Base-by-base conservation (phyloP, 2,113 vertebrate species). In the Myocastor coypus region DNA sequence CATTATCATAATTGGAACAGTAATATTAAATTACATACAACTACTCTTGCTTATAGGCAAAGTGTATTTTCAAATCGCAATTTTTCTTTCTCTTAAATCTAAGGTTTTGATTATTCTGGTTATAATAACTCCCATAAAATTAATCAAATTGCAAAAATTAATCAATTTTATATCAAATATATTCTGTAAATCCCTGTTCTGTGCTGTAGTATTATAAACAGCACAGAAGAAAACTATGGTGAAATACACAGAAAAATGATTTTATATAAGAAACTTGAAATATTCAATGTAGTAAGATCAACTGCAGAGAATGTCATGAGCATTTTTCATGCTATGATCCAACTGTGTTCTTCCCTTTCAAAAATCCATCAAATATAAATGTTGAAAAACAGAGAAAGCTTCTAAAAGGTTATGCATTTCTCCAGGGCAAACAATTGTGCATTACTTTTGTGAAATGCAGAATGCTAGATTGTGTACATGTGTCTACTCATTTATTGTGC, bases 381-480 rank as follows among this genome's bases (percentile, higher is more conserved):
- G 3, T 26, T 93, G 85, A 59, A 68, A 96, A 87, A 40, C 17
- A 87, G 20, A 12, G 12, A 80, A 92, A 83, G 7, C 12, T 78
- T 80, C 17, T 83, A 55, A 94, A 95, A 94, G 12, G 6, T 89
- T 82, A 90, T 3, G n/a, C 78, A 20, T 50, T 75, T 22, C 73
- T 96, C 7, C 30, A 69, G 63, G 28, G 63, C 11, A 87, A 83
- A 73, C 2, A 30, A 83, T 19, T 64, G 5, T 13, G 0, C 14
- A 77, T 89, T 77, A 14, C 37, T 2, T 2, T 64, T 77, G 5
- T 32, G 30, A 91, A 52, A 86, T 91, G 8, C 7, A 92, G 73
- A 77, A 78, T 12, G 12, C 7, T 75, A 42, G 7, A 84, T 69
- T 63, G 66, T 59, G 11, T 24, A 57, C 1, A 68, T 20, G 19